These are phyloP conservation scores for Heliconius ethilla DNA, from an alignment of 2,888 invertebrate genomes.

Conservation along the genomic window DNA sequence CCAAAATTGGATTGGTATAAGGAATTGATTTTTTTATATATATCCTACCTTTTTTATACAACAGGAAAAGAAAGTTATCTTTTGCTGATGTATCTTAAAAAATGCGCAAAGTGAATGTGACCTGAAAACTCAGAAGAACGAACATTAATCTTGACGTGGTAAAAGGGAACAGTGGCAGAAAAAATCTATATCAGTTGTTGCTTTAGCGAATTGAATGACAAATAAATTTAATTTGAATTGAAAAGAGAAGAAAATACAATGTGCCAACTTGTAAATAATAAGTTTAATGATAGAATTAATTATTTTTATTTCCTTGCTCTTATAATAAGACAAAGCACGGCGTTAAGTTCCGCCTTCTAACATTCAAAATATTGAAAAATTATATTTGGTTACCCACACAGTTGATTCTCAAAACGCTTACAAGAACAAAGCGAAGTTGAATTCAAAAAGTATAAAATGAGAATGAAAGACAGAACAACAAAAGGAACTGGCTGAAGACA, in stretches of 20 bases:
- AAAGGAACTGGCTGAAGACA: conserved; percentile 32
- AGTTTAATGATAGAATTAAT: not conserved
- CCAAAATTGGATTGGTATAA: no score
- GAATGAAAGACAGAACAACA: conserved; percentile 29
- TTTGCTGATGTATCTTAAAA: conserved; percentile 8
- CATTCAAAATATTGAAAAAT: no score
- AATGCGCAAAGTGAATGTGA: conserved; percentile 4
- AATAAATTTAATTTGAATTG: conserved; percentile 1
- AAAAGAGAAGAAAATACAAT: not conserved
- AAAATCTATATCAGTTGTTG: conserved; percentile 19
- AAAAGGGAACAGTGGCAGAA: conserved; percentile 26
- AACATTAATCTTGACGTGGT: conserved; percentile 34
- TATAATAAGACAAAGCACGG: no score
- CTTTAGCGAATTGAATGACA: conserved; percentile 11
- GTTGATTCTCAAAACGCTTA: not conserved
- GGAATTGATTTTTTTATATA: no score
- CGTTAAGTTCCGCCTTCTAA: no score
- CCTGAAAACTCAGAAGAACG: conserved; percentile 11
- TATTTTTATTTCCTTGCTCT: no score
- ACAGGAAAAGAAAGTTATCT: not conserved
- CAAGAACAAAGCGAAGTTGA: conserved; percentile 7
- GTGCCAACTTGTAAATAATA: no score
- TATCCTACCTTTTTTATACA: no score
- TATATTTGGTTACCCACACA: not conserved
- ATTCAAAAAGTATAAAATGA: conserved; percentile 22